These are phyloP conservation scores for Steatocranus sp. DNA, from an alignment of 2,797 vertebrate genomes.

Conservation along the genomic window DNA sequence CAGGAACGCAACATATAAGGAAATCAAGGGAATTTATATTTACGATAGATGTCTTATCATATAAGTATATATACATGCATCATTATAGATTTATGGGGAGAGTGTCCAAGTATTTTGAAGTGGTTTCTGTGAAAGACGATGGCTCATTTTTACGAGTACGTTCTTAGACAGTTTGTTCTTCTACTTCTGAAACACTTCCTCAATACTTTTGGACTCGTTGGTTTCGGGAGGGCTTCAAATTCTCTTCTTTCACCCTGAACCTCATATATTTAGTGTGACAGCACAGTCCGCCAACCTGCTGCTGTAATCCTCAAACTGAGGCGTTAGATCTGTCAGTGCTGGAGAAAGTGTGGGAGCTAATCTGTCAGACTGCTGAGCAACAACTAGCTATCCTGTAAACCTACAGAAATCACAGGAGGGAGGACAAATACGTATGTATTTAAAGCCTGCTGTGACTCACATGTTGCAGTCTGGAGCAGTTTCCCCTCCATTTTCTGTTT, in stretches of 20 bases:
- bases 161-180: not conserved
- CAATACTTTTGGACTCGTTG: rapidly evolving
- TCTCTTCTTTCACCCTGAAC: rapidly evolving
- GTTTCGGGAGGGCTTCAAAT: not conserved
- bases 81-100: not conserved
- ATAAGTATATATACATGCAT: not conserved
- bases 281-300: not conserved
- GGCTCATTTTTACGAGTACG: not conserved
- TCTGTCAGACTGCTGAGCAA: conserved; percentile 35
- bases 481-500: not conserved
- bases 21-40: not conserved
- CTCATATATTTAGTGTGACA: not conserved
- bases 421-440: not conserved
- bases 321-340: conserved; percentile 2
- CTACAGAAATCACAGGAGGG: not conserved
- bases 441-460: conserved; percentile 10
- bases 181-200: not conserved
- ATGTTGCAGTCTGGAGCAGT: not conserved
- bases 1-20: rapidly evolving
- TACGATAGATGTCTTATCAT: rapidly evolving
- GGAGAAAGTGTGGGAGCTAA: conserved; percentile 31
- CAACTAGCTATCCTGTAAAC: not conserved
- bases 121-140: rapidly evolving
- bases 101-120: not conserved
- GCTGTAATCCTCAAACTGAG: conserved; percentile 24